Conservation (phyloP, 1,140 invertebrate species). For the Saxidomus purpurata region DNA sequence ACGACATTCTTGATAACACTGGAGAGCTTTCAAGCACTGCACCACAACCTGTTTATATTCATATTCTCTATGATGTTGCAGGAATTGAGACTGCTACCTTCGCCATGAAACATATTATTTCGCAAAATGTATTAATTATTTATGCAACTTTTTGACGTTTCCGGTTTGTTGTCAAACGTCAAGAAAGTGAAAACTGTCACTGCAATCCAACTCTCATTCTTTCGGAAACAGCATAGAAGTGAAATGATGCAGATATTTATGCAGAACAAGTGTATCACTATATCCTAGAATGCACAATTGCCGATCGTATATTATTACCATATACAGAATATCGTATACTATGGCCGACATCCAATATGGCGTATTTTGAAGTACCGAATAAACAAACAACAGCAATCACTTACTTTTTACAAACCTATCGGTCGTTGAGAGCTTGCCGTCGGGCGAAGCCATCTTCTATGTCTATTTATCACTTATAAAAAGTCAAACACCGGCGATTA, state of each 20-base stretch:
- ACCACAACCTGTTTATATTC: no score
- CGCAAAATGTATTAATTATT: conserved; percentile 38
- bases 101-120: no score
- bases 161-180: conserved; percentile 65
- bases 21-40: no score
- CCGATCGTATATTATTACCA: neutral
- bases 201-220: neutral
- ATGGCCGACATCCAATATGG: conserved; percentile 81
- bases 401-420: conserved; percentile 92
- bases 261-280: neutral
- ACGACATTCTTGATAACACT: no score
- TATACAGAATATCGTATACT: conserved; percentile 60
- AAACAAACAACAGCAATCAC: conserved; percentile 68
- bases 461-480: conserved; percentile 74
- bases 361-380: conserved; percentile 71
- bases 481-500: conserved; percentile 80
- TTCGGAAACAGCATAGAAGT: neutral
- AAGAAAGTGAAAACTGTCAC: conserved; percentile 11
- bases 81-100: no score
- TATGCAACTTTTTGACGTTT: conserved; percentile 66
- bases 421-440: conserved; percentile 90
- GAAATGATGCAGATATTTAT: neutral
- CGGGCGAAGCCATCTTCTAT: conserved; percentile 84
- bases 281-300: neutral
- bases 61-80: no score